A percentile compares a stretch with the other conserved stretches of the same genome.
Evolutionary conservation across 2,888 invertebrate genomes (phyloP).

Genomic region (Drosophila quasianomalipes): DNA sequence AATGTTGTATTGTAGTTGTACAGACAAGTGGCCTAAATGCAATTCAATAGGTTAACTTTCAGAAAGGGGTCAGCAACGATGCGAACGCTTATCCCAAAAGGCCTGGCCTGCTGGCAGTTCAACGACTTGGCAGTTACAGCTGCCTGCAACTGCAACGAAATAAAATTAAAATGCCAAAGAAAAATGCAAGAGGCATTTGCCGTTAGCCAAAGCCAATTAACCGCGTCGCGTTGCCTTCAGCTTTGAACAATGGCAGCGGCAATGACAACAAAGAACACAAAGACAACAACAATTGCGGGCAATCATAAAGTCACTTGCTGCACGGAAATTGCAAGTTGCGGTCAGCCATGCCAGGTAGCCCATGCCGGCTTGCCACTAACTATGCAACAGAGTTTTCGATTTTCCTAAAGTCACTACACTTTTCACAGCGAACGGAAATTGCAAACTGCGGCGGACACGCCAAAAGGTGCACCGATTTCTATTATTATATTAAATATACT

Average conservation of each 20-base stretch:
- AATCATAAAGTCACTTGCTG: constrained; percentile 72
- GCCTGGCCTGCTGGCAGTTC: constrained; percentile 39
- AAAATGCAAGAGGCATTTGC: constrained; percentile 42
- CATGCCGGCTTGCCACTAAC: constrained; percentile 13
- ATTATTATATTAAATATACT: constrained; percentile 31
- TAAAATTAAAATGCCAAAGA: constrained; percentile 70
- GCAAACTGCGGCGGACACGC: constrained; percentile 57
- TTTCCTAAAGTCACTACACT: constrained; percentile 12
- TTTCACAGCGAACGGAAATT: constrained; percentile 64
- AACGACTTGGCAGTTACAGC: constrained; percentile 48
- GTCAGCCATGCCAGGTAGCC: constrained; percentile 56
- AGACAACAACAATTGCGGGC: constrained; percentile 26
- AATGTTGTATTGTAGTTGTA: constrained; percentile 37
- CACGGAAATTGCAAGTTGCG: constrained; percentile 78
- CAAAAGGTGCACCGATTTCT: constrained; percentile 23
- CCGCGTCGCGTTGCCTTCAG: constrained; percentile 33
- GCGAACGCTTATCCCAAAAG: constrained; percentile 45
- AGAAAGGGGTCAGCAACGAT: constrained; percentile 39
- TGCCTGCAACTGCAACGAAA: constrained; percentile 24
- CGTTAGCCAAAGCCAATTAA: constrained; percentile 69
- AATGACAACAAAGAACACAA: constrained; percentile 2
- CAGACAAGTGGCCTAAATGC: constrained; percentile 69
- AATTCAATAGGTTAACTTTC: constrained; percentile 70
- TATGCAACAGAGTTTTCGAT: constrained; percentile 23
- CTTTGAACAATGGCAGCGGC: constrained; percentile 37